Evolutionary conservation across 2,113 vertebrate genomes (phyloP), one percentile per base, ranked within the genome.

Genomic region (Amphiprion percula): DNA sequence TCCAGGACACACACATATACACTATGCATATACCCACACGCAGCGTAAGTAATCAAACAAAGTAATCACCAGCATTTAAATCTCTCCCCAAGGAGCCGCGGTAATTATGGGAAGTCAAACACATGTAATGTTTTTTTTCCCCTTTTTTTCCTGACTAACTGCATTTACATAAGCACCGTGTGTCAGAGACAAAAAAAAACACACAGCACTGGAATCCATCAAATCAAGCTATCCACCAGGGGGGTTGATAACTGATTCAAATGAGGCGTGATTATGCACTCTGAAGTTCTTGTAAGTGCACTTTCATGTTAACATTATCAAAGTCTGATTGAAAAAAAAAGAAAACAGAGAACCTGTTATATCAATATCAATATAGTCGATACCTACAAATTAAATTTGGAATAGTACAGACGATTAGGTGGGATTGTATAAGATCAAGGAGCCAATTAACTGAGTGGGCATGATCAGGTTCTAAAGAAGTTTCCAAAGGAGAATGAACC

Each of bases 101-200:
- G 72, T 90, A 93, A 91, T 93, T 90, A 92, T 71, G 77, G 78
- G 68, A 87, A 90, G 91, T 90, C 84, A 91, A 90, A 92, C 81
- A 89, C 80, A 79, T 91, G 80, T 87, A 82, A 80, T 82, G 59
- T 62, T 71, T 70, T 69, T 79, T 80, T 74, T 71, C 69, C 8
- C 7, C 7, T 37, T 9, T 37, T 37, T 37, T 37, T 37, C 8
- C 54, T 67, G 66, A 79, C 74, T 87, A 83, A 84, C 72, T 77
- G 71, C 87, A 90, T 92, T 92, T 91, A 91, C 89, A 92, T 92
- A 90, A 86, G 81, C 68, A 21, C 79, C 67, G 58, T 82, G 68
- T 71, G 77, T 85, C 74, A 70, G 52, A 39, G 68, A 65, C 11
- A 65, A 30, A 28, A 41, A 39, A 54, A 75, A 19, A 10, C 65